These are phyloP conservation scores for Neomorphus geoffroyi DNA, from an alignment of 2,797 vertebrate species.

Conservation along the genomic window DNA sequence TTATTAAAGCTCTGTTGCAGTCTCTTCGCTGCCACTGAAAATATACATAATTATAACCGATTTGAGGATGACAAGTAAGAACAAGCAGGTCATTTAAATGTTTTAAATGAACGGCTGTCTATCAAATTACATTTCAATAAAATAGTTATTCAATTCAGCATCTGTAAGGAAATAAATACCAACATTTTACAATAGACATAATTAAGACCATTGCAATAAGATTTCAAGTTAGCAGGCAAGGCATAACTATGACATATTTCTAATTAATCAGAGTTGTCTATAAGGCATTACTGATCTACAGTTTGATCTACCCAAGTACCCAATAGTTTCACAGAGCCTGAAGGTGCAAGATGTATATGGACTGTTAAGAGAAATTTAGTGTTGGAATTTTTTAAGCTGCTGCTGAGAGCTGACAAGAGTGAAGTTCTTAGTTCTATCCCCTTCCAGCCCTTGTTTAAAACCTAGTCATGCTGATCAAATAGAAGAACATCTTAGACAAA, in stretches of 20 bases:
- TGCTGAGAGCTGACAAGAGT: too few species aligned
- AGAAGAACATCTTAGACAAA: too few species aligned
- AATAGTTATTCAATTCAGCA: neutral
- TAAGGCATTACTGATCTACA: neutral
- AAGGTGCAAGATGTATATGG: neutral
- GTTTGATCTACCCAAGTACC: neutral
- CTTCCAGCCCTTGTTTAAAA: too few species aligned
- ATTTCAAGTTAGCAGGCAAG: neutral
- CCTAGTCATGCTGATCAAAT: too few species aligned
- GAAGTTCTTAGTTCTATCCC: too few species aligned
- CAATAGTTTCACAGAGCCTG: neutral
- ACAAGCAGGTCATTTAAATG: neutral
- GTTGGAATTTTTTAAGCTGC: too few species aligned
- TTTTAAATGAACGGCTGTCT: neutral
- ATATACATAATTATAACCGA: neutral
- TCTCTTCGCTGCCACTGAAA: conserved; percentile 70
- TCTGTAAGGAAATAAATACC: neutral
- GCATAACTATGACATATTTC: neutral
- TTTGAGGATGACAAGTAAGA: neutral
- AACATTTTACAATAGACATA: neutral
- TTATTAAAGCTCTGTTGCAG: conserved; percentile 64
- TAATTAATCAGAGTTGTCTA: neutral
- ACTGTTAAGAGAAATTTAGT: too few species aligned
- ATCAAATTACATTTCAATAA: neutral
- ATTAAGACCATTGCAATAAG: neutral